Conservation (phyloP, 37 sponge, comb jelly and placozoan species). For the Cladorhizidae sp. region DNA sequence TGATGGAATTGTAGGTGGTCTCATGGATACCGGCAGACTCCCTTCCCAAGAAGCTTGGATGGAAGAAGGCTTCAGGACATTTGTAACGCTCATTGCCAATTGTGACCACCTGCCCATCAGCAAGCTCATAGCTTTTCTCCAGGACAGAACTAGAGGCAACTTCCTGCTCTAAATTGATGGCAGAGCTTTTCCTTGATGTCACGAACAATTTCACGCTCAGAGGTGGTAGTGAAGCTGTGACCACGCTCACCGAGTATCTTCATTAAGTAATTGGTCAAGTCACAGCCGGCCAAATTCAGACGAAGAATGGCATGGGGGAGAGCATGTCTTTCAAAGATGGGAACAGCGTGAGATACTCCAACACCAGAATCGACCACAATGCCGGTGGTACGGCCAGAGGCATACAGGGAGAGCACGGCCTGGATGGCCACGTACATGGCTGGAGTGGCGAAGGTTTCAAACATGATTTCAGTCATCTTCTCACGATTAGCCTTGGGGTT, state of each 20-base stretch:
- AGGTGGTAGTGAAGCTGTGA: constrained; percentile 91
- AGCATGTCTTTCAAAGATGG: constrained; percentile 99
- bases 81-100: constrained; percentile 98
- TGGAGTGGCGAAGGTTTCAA: constrained; percentile 99
- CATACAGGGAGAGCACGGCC: constrained; percentile 99
- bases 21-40: constrained; percentile 99
- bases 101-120: constrained; percentile 99
- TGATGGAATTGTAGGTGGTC: constrained; percentile 98
- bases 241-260: constrained; percentile 98
- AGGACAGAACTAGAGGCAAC: constrained; percentile 90
- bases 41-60: constrained; percentile 91
- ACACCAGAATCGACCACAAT: constrained; percentile 99
- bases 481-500: constrained; percentile 99
- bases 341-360: constrained; percentile 97
- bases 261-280: constrained; percentile 99
- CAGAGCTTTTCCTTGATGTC: constrained; percentile 99
- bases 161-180: constrained; percentile 99
- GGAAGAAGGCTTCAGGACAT: constrained; percentile 89
- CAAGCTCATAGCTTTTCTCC: constrained; percentile 99
- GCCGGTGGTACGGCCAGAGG: constrained; percentile 99
- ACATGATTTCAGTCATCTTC: constrained; percentile 99
- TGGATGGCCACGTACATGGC: constrained; percentile 99
- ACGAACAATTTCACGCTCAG: constrained; percentile 95
- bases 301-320: constrained; percentile 98
- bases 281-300: constrained; percentile 98